Evolutionary conservation across 2,888 invertebrate species (phyloP).

Genomic region (Leucophora obtusa): DNA sequence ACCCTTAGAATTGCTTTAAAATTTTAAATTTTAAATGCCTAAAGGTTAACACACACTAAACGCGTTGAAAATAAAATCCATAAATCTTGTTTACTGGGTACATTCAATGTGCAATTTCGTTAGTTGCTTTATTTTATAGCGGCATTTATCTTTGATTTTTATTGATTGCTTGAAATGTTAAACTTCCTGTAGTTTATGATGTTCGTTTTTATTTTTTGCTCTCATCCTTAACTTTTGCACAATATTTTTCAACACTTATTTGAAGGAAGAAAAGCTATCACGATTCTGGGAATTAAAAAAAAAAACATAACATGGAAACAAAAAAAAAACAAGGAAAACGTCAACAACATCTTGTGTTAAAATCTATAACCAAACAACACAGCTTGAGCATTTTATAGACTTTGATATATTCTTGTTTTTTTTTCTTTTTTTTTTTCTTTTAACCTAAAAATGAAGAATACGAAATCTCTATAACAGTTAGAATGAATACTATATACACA

Average conservation of each 20-base stretch:
- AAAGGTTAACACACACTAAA: no score
- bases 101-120: not conserved
- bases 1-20: no score
- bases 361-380: constrained; percentile 37
- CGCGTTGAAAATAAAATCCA: no score
- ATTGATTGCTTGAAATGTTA: constrained; percentile 60
- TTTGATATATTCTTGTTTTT: constrained; percentile 19
- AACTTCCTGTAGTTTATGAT: constrained; percentile 52
- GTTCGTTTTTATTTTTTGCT: constrained; percentile 9
- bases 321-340: constrained; percentile 4
- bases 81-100: no score
- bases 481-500: constrained; percentile 7
- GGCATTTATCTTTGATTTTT: constrained; percentile 57
- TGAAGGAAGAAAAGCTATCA: constrained; percentile 15
- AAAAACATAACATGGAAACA: not conserved
- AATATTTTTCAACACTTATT: constrained; percentile 15
- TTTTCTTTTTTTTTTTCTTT: no score
- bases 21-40: no score
- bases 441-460: constrained; percentile 15
- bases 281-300: constrained; percentile 7
- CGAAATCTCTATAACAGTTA: constrained; percentile 40
- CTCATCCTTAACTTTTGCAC: not conserved
- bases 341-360: constrained; percentile 51
- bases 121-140: constrained; percentile 13
- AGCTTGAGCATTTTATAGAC: constrained; percentile 43